Percentiles rank a stretch among this genome's conserved stretches.
Conservation (phyloP, 30 jellyfish, hydroid and myxozoan genomes). For the Nemopilema nomurai region DNA sequence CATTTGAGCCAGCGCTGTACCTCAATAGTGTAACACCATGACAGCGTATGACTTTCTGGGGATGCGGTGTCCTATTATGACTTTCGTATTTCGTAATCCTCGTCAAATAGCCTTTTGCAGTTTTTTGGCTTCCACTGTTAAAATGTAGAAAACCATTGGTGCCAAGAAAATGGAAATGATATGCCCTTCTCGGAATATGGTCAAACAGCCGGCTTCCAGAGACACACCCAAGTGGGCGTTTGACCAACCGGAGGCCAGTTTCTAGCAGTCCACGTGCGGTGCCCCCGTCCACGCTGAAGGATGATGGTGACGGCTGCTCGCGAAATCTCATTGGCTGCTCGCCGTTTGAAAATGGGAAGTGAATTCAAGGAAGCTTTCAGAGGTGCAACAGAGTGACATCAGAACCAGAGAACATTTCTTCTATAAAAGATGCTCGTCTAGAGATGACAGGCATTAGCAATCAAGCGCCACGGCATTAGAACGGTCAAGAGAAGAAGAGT, state of each 20-base stretch:
- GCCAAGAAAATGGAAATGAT: no score
- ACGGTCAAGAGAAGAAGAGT: background rate
- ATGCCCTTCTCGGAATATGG: no score
- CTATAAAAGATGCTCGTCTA: slow-evolving; percentile 4
- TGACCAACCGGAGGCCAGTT: no score
- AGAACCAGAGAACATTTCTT: background rate
- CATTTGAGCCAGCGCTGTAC: no score
- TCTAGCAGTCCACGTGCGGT: no score
- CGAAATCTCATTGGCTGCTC: background rate
- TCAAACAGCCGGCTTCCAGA: background rate
- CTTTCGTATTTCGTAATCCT: no score
- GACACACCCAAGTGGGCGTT: background rate
- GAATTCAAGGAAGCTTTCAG: slow-evolving; percentile 9
- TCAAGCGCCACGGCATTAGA: background rate
- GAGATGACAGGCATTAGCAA: background rate
- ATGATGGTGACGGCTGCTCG: slow-evolving; percentile 19
- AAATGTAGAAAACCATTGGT: no score
- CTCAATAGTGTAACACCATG: no score
- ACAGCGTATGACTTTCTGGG: no score
- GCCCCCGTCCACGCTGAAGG: background rate
- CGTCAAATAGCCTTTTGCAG: background rate
- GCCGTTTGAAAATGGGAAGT: slow-evolving; percentile 37
- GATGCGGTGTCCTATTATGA: no score
- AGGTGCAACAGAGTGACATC: background rate
- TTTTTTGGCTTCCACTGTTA: background rate